Evolutionary conservation across 2,113 vertebrate genomes (phyloP), one percentile per base, ranked within the genome.

Genomic region (Saguinus midas): DNA sequence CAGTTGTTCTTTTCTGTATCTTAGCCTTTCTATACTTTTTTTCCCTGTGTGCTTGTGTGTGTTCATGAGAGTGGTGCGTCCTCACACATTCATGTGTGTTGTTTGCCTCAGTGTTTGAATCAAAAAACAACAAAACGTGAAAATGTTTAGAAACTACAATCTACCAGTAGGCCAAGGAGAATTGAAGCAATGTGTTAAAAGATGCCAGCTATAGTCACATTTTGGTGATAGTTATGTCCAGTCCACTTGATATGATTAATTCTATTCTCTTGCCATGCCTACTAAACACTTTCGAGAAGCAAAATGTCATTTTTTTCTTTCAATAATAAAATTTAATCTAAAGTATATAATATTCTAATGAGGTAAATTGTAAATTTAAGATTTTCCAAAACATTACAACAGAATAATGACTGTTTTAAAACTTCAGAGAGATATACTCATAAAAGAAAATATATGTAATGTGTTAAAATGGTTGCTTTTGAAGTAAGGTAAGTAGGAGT

Each of bases 331-430:
- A 45, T 37, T 4, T 21, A 88, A 61, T 76, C 8, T 8, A 93
- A 95, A 35, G 8, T 5, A 32, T 12, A 73, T 55, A 48, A 1
- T 72, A 21, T 91, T 18, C 10, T 68, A 70, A n/a, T 68, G 1
- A 82, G 10, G 91, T 58, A 82, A 84, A 83, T 35, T 6, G 40
- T 57, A 58, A 72, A 72, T 94, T 75, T 84, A 87, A 64, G 81
- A 68, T 72, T 82, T 83, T 90, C 4, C 4, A 79, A 83, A n/a
- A 4, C 9, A 58, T 72, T 90, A 40, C 6, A 18, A 25, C 25
- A 61, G 17, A 92, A 52, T 45, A 66, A 57, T 70, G 35, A 6
- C 11, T 70, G 6, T 27, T 87, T 45, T 4, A 73, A 84, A 78
- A 3, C 35, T 72, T 90, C 37, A 27, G 55, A 83, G 29, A 37